A percentile compares a stretch with the other conserved stretches of the same genome.
Conservation (phyloP, 2,113 vertebrate species). For the Oncorhynchus tshawytscha region DNA sequence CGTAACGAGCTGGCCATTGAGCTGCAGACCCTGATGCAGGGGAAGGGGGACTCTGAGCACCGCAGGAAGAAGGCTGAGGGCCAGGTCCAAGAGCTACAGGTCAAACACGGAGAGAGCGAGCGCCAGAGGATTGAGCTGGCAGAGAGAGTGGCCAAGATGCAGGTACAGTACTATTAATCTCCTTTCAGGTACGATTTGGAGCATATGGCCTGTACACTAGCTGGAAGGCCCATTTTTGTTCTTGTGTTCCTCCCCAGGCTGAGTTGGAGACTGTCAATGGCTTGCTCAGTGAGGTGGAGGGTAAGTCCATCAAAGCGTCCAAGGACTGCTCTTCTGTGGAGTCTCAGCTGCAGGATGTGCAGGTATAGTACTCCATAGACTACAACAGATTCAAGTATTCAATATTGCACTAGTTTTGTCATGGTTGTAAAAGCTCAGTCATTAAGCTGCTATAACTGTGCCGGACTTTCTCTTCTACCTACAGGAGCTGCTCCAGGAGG, state of each 20-base stretch:
- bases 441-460: too few species aligned
- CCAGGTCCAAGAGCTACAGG: conserved; percentile 88
- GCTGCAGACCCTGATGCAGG: conserved; percentile 87
- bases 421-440: too few species aligned
- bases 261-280: conserved; percentile 89
- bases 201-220: background rate
- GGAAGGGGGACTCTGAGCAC: conserved; percentile 90
- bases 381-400: background rate
- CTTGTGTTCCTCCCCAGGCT: conserved; percentile 61
- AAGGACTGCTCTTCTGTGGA: conserved; percentile 91
- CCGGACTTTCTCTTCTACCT: conserved; percentile 2
- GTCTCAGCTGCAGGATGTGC: conserved; percentile 93
- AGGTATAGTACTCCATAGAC: conserved; percentile 71
- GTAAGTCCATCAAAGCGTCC: conserved; percentile 89
- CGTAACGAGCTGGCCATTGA: conserved; percentile 90
- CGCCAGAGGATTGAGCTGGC: conserved; percentile 79
- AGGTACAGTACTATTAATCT: conserved; percentile 64
- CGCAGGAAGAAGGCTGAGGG: conserved; percentile 90
- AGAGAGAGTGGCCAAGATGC: conserved; percentile 84
- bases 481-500: conserved; percentile 94
- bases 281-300: conserved; percentile 85
- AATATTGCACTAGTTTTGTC: background rate
- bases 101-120: conserved; percentile 87
- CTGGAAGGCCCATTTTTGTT: too few species aligned
- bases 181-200: background rate